Evolutionary conservation across 1,140 invertebrate genomes (phyloP).

Genomic region (Caenorhabditis inopinata): DNA sequence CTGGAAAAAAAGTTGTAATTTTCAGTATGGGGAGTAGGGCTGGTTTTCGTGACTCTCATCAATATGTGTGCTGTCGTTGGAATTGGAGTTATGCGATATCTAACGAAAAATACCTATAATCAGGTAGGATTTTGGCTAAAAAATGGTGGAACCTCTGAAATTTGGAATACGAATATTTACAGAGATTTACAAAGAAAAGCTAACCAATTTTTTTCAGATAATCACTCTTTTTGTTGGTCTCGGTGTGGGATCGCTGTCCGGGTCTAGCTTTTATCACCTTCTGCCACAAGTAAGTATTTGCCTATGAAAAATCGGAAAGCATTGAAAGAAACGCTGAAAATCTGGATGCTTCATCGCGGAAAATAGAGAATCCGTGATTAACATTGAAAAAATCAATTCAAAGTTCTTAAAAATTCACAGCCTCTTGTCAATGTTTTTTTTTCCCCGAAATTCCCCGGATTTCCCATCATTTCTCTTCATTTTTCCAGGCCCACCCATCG

Average conservation of each 20-base stretch:
- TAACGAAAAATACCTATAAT: slow-evolving; percentile 71
- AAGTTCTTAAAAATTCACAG: too few species aligned
- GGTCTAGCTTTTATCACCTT: slow-evolving; percentile 73
- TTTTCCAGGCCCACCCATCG: slow-evolving; percentile 35
- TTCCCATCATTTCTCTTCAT: too few species aligned
- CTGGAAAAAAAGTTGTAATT: not conserved
- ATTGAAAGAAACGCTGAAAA: not conserved
- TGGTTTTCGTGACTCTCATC: slow-evolving; percentile 73
- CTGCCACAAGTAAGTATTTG: slow-evolving; percentile 70
- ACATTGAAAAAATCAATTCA: too few species aligned
- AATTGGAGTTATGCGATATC: slow-evolving; percentile 72
- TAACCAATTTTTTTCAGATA: slow-evolving; percentile 55
- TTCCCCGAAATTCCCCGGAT: not conserved
- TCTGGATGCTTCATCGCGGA: too few species aligned
- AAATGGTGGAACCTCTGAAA: too few species aligned
- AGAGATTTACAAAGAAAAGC: not conserved
- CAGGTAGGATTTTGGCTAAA: too few species aligned
- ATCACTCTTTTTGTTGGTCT: slow-evolving; percentile 73
- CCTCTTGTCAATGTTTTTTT: not conserved
- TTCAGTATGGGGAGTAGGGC: slow-evolving; percentile 72
- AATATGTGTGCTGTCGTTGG: slow-evolving; percentile 73
- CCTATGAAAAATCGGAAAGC: not conserved
- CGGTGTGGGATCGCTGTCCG: slow-evolving; percentile 74
- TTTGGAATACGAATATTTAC: not conserved
- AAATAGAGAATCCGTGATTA: too few species aligned